These are phyloP conservation scores for Diploscapter pachys DNA, from an alignment of 1,140 invertebrate genomes.

Conservation along the genomic window DNA sequence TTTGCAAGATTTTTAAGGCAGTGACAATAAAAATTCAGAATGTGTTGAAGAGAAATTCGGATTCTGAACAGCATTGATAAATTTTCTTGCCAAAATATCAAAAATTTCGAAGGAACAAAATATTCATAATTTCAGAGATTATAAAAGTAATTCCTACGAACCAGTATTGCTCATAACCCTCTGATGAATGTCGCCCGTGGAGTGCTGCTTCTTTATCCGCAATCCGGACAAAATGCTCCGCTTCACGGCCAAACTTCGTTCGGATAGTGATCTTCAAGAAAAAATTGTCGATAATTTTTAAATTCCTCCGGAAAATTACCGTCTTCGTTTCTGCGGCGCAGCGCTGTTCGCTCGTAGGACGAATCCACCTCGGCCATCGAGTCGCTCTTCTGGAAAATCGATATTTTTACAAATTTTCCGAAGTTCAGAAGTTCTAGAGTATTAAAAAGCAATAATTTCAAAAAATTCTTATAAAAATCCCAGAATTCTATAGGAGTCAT, in stretches of 20 bases:
- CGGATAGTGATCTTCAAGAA: slow-evolving; percentile 71
- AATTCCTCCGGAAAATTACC: not conserved
- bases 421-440: too few relatives aligned
- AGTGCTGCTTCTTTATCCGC: slow-evolving; percentile 87
- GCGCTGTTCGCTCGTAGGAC: slow-evolving; percentile 83
- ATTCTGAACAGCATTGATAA: slow-evolving; percentile 78
- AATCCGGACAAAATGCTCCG: slow-evolving; percentile 73
- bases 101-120: slow-evolving; percentile 66
- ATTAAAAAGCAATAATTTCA: too few relatives aligned
- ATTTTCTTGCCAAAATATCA: slow-evolving; percentile 81
- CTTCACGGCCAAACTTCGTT: slow-evolving; percentile 75
- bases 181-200: slow-evolving; percentile 87
- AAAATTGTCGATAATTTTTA: too few relatives aligned
- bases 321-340: slow-evolving; percentile 70
- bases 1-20: not conserved
- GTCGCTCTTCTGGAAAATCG: slow-evolving; percentile 33
- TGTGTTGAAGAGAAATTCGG: not conserved
- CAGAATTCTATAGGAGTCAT: not conserved
- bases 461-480: not conserved
- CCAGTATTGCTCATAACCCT: slow-evolving; percentile 64
- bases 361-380: slow-evolving; percentile 79
- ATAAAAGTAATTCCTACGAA: too few relatives aligned
- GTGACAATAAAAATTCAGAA: not conserved
- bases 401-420: not conserved
- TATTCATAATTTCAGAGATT: not conserved